Conservation (phyloP, 2,113 vertebrate species). For the Phodopus roborovskii region DNA sequence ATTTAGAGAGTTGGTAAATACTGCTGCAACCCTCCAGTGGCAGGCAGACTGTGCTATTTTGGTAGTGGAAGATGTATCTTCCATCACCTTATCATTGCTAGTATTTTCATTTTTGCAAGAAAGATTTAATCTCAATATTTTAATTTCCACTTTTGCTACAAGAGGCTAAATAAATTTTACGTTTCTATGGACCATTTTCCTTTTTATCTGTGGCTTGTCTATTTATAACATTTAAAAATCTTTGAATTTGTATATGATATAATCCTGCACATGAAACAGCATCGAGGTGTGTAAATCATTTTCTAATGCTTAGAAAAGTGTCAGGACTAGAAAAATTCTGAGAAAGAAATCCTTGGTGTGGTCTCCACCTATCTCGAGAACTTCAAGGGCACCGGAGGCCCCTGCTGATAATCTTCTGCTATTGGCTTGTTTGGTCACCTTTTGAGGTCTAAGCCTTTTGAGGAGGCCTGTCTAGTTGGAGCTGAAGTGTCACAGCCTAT, state of each 20-base stretch:
- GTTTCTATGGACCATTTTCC: not conserved
- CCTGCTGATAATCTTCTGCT: not conserved
- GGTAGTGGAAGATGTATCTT: not conserved
- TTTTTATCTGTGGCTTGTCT: not conserved
- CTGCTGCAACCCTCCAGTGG: not conserved
- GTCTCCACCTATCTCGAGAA: not conserved
- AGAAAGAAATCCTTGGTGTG: not conserved
- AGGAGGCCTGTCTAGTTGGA: not conserved
- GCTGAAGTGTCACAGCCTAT: not conserved
- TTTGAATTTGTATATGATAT: not conserved
- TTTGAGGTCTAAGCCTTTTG: not conserved
- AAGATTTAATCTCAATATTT: not conserved
- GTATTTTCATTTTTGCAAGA: constrained; percentile 14
- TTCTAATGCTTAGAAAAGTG: constrained; percentile 10
- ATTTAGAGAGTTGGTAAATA: not conserved
- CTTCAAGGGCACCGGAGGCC: not conserved
- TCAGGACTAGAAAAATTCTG: not conserved
- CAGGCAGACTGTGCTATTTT: not conserved
- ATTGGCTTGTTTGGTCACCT: not conserved
- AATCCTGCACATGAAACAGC: not conserved
- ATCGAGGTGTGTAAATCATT: not conserved
- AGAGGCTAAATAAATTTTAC: not conserved
- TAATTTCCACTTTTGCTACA: not conserved
- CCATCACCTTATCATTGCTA: too few species aligned
- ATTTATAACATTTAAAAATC: not conserved